Evolutionary conservation across 1,140 invertebrate genomes (phyloP).

Genomic region (Camponotus floridanus): DNA sequence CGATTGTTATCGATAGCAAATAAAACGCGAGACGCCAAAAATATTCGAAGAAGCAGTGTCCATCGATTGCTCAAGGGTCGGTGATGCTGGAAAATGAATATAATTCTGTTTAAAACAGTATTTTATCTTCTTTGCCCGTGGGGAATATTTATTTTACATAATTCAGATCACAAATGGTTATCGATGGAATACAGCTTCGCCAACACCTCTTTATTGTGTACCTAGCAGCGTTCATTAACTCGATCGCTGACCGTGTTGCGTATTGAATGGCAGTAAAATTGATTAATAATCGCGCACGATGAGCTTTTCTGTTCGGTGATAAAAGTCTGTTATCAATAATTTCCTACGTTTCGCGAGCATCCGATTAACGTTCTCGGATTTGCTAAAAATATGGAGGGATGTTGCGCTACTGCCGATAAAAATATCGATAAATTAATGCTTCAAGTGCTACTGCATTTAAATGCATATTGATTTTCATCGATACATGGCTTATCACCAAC

Average conservation of each 20-base stretch:
- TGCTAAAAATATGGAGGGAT: constrained; percentile 50
- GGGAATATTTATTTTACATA: constrained; percentile 43
- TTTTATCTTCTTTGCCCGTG: constrained; percentile 35
- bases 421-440: constrained; percentile 44
- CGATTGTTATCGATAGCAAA: constrained; percentile 13
- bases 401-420: constrained; percentile 36
- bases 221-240: constrained; percentile 58
- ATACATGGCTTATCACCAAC: constrained; percentile 35
- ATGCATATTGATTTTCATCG: constrained; percentile 45
- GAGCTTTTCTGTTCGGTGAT: constrained; percentile 40
- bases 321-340: constrained; percentile 63
- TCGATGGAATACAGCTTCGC: constrained; percentile 12
- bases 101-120: constrained; percentile 20
- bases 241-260: constrained; percentile 19
- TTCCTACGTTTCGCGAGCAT: constrained; percentile 37
- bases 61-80: constrained; percentile 3
- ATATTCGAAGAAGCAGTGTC: constrained; percentile 18
- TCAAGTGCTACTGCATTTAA: constrained; percentile 24
- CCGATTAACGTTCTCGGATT: constrained; percentile 46
- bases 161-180: constrained; percentile 48
- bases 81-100: neutral
- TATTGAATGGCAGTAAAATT: constrained; percentile 59
- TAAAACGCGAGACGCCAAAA: constrained; percentile 2
- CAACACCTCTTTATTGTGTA: constrained; percentile 42
- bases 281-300: constrained; percentile 58